phyloP scores from a whole-genome alignment of 2,888 invertebrate species.

The Sacculina carcini region DNA sequence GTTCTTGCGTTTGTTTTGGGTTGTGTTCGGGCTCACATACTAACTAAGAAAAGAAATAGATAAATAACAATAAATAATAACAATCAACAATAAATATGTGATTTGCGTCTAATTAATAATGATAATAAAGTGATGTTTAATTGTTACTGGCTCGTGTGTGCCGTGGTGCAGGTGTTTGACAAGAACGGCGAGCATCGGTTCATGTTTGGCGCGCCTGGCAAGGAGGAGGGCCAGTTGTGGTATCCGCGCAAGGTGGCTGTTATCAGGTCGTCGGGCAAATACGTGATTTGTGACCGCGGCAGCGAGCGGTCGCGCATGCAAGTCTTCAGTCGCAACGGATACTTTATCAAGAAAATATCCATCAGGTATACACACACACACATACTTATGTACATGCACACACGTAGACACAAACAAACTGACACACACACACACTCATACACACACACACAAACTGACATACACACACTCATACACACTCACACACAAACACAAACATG shows the following conservation, averaged over 20 bases:
- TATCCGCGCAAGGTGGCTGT: constrained; percentile 88
- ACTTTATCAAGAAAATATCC: constrained; percentile 83
- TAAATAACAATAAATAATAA: too few relatives aligned
- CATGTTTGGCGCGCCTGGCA: constrained; percentile 80
- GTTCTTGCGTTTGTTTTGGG: too few relatives aligned
- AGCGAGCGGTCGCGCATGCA: constrained; percentile 92
- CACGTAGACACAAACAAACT: neutral
- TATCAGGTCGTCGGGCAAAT: constrained; percentile 48
- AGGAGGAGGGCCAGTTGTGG: constrained; percentile 89
- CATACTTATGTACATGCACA: neutral
- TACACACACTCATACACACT: too few relatives aligned
- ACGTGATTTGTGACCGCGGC: constrained; percentile 91
- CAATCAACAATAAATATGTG: too few relatives aligned
- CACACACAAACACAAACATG: too few relatives aligned
- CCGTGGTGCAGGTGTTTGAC: constrained; percentile 46
- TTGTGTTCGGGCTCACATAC: too few relatives aligned
- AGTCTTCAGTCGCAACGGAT: constrained; percentile 82
- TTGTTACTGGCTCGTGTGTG: constrained; percentile 7
- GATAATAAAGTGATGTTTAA: constrained; percentile 1
- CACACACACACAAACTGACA: too few relatives aligned
- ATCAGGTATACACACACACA: constrained; percentile 24
- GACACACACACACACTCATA: too few relatives aligned
- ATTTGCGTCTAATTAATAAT: too few relatives aligned
- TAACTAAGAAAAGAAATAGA: too few relatives aligned
- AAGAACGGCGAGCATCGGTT: constrained; percentile 77